These are phyloP conservation scores for Pipa parva DNA, from an alignment of 2,113 vertebrate genomes.

Conservation along the genomic window DNA sequence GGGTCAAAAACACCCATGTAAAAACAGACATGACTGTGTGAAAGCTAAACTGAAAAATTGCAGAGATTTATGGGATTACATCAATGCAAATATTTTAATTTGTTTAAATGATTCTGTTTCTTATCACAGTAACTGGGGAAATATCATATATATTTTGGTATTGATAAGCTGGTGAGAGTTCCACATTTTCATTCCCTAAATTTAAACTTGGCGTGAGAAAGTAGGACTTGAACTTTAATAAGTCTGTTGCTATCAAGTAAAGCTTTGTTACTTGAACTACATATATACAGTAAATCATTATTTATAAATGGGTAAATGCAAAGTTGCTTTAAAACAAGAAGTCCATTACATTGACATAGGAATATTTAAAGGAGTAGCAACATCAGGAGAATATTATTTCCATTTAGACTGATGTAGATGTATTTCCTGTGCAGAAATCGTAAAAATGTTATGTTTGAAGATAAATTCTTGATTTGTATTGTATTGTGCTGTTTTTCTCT, in stretches of 20 bases:
- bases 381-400: too few species aligned
- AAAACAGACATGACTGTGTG: neutral
- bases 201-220: neutral
- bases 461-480: too few species aligned
- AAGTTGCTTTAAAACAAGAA: too few species aligned
- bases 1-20: too few species aligned
- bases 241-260: neutral
- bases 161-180: neutral
- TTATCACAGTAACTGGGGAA: neutral
- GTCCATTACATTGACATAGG: too few species aligned
- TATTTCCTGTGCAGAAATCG: too few species aligned
- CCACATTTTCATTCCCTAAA: neutral
- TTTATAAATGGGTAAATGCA: neutral
- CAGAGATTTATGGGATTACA: conserved; percentile 22
- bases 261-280: neutral
- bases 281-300: neutral
- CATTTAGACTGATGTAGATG: too few species aligned
- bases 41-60: conserved; percentile 6
- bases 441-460: too few species aligned
- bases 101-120: neutral
- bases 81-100: neutral
- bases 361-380: too few species aligned
- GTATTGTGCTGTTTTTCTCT: too few species aligned
- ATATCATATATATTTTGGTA: neutral
- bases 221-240: neutral